phyloP scores from a whole-genome alignment of 2,113 vertebrate species.

The Verasper variegatus region DNA sequence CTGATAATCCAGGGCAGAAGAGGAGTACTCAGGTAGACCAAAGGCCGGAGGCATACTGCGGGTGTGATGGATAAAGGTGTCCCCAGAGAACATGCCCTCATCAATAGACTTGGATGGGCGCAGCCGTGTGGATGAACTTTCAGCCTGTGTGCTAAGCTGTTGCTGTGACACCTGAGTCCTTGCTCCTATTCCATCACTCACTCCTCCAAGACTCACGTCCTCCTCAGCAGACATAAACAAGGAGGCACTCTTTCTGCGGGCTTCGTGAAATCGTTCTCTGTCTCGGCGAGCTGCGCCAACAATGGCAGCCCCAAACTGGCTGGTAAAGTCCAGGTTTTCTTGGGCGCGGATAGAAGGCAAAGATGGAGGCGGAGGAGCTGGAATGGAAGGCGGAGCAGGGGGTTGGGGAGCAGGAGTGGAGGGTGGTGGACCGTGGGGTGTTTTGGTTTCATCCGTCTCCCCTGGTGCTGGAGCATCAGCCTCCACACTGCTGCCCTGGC shows the following conservation, averaged over 20 bases:
- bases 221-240: conserved; percentile 94
- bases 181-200: conserved; percentile 65
- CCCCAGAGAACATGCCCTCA: conserved; percentile 92
- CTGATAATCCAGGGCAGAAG: conserved; percentile 80
- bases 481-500: conserved; percentile 94
- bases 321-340: conserved; percentile 89
- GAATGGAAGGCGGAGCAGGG: conserved; percentile 85
- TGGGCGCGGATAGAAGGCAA: conserved; percentile 80
- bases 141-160: conserved; percentile 70
- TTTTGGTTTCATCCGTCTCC: conserved; percentile 77
- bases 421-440: conserved; percentile 78
- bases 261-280: conserved; percentile 90
- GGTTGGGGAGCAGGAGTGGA: conserved; percentile 88
- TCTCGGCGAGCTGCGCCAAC: conserved; percentile 91
- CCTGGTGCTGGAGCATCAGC: conserved; percentile 79
- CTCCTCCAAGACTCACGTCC: conserved; percentile 63
- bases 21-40: conserved; percentile 84
- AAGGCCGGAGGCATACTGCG: conserved; percentile 86
- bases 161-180: conserved; percentile 78
- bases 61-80: conserved; percentile 88
- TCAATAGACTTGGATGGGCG: conserved; percentile 93
- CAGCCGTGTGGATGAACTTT: conserved; percentile 81
- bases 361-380: conserved; percentile 80
- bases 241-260: conserved; percentile 88
- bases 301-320: conserved; percentile 92